phyloP scores from a whole-genome alignment of 2,113 vertebrate genomes.

The Hippocampus zosterae region DNA sequence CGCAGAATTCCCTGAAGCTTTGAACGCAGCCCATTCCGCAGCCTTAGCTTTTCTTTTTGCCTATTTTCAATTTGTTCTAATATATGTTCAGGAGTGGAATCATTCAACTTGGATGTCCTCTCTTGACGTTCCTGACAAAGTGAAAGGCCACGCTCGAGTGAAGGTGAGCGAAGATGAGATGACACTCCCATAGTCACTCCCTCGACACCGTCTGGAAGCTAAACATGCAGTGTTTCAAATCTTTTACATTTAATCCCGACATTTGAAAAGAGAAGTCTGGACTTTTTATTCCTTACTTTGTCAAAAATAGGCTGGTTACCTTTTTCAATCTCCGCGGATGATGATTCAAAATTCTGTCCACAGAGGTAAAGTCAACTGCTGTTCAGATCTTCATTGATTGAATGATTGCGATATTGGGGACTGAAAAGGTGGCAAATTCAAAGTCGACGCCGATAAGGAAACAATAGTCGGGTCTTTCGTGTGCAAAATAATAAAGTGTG shows the following conservation, averaged over 20 bases:
- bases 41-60: not conserved
- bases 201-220: not conserved
- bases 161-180: slow-evolving; percentile 10
- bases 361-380: no score
- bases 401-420: no score
- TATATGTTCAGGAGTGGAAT: not conserved
- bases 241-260: not conserved
- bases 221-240: not conserved
- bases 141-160: not conserved
- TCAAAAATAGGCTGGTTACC: not conserved
- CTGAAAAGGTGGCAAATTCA: no score
- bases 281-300: not conserved
- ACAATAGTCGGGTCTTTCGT: not conserved
- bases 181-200: slow-evolving; percentile 49
- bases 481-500: not conserved
- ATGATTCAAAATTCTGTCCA: no score
- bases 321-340: no score
- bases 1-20: slow-evolving; percentile 59
- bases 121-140: slow-evolving; percentile 7
- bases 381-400: no score
- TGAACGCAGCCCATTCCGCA: slow-evolving; percentile 64
- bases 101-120: not conserved
- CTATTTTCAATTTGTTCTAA: not conserved
- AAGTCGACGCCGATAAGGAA: not conserved
- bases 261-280: not conserved